A percentile compares a stretch with the other conserved stretches of the same genome.
These are phyloP conservation scores for Drosophila bocki DNA, from an alignment of 1,140 invertebrate genomes.

Conservation along the genomic window DNA sequence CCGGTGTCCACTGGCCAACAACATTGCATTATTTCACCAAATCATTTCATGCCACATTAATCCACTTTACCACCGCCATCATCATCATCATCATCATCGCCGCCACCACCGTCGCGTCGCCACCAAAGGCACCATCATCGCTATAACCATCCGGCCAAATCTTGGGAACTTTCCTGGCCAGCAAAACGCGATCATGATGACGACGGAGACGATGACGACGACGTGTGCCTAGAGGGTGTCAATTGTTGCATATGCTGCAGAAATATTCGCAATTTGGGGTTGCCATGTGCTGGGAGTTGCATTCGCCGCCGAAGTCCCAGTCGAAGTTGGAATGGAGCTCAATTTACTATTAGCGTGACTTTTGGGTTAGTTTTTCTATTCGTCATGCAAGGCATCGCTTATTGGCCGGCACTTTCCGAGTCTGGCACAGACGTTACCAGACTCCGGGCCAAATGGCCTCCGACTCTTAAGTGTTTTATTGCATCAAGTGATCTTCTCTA, in stretches of 20 bases:
- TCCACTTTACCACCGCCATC: slow-evolving; percentile 82
- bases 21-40: slow-evolving; percentile 78
- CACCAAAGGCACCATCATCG: slow-evolving; percentile 28
- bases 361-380: slow-evolving; percentile 83
- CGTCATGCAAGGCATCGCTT: slow-evolving; percentile 80
- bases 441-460: slow-evolving; percentile 58
- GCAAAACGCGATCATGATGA: slow-evolving; percentile 47
- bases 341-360: slow-evolving; percentile 83
- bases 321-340: slow-evolving; percentile 65
- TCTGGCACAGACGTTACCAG: slow-evolving; percentile 31
- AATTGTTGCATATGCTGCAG: slow-evolving; percentile 75
- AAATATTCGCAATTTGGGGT: slow-evolving; percentile 75
- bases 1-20: slow-evolving; percentile 59
- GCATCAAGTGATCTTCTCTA: slow-evolving; percentile 77
- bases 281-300: slow-evolving; percentile 55
- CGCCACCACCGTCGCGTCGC: slow-evolving; percentile 23
- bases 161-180: slow-evolving; percentile 69
- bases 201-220: slow-evolving; percentile 34
- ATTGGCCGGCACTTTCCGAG: slow-evolving; percentile 50
- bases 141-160: slow-evolving; percentile 43
- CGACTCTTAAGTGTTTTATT: slow-evolving; percentile 73
- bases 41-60: slow-evolving; percentile 84
- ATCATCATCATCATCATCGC: slow-evolving; percentile 43
- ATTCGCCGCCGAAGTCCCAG: slow-evolving; percentile 33
- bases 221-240: slow-evolving; percentile 83